Conservation (phyloP, 2,888 invertebrate species). For the Amphipyra berbera region DNA sequence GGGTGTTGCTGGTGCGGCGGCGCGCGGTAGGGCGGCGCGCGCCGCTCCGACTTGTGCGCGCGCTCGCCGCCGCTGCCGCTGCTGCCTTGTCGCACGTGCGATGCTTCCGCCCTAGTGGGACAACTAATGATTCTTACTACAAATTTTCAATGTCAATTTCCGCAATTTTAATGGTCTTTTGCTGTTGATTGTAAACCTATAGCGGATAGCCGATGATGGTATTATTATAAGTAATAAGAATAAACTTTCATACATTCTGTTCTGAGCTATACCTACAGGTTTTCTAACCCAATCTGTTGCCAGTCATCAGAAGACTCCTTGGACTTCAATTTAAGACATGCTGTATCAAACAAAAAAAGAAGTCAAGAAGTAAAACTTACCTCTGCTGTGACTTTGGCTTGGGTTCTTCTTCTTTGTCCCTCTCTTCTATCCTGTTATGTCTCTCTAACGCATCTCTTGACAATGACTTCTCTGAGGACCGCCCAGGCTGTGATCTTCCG, state of each 20-base stretch:
- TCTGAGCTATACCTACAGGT: too few species aligned
- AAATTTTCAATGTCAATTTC: too few species aligned
- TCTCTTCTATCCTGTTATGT: conserved; percentile 76
- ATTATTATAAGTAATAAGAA: too few species aligned
- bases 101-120: conserved; percentile 63
- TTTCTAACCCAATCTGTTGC: too few species aligned
- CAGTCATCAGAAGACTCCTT: too few species aligned
- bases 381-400: conserved; percentile 66
- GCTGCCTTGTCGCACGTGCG: conserved; percentile 78
- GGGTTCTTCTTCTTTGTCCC: conserved; percentile 69
- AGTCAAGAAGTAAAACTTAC: conserved; percentile 42
- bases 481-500: conserved; percentile 81
- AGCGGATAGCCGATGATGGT: too few species aligned
- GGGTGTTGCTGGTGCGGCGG: conserved; percentile 70
- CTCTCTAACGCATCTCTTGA: conserved; percentile 83
- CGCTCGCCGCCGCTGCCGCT: conserved; percentile 63
- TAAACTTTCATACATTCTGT: too few species aligned
- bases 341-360: neutral
- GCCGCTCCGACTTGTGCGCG: conserved; percentile 61
- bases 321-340: too few species aligned
- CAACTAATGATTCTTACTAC: neutral
- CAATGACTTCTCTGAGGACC: conserved; percentile 86
- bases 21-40: conserved; percentile 77
- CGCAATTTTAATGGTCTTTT: neutral
- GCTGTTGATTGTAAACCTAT: too few species aligned